Percentiles rank a stretch among this genome's conserved stretches.
Evolutionary conservation across 2,113 vertebrate species (phyloP).

Genomic region (Daubentonia madagascariensis): DNA sequence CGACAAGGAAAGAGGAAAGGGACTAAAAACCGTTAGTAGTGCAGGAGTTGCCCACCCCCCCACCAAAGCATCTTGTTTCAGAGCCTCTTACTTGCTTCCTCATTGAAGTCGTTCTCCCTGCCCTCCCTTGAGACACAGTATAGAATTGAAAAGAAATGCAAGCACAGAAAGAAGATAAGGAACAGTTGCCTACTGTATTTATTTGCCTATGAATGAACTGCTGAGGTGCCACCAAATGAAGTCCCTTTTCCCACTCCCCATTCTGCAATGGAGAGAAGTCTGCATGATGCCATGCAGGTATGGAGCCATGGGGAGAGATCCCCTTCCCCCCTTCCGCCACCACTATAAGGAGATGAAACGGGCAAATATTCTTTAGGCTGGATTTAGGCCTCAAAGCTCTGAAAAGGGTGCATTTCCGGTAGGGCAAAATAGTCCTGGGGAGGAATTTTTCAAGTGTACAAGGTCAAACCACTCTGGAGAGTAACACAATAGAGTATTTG

Average conservation of each 20-base stretch:
- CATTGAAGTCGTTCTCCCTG: neutral
- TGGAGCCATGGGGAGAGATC: neutral
- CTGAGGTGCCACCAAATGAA: neutral
- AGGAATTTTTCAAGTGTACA: conserved; percentile 57
- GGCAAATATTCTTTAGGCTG: neutral
- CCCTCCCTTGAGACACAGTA: neutral
- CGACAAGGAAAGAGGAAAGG: neutral
- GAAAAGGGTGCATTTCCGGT: conserved; percentile 1
- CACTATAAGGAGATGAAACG: neutral
- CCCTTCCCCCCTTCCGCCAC: neutral
- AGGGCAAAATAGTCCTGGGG: conserved; percentile 8
- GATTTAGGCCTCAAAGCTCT: conserved; percentile 10
- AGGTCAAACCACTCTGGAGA: conserved; percentile 45
- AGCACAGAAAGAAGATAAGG: neutral
- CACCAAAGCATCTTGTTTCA: neutral
- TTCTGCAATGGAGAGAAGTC: neutral
- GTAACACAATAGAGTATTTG: conserved; percentile 55
- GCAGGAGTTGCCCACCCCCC: neutral
- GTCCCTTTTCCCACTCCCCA: neutral
- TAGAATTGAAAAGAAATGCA: conserved; percentile 10
- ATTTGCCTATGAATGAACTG: neutral
- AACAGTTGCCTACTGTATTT: neutral
- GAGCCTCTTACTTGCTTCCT: neutral
- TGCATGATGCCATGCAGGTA: neutral
- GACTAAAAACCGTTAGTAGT: neutral